These are phyloP conservation scores for Mobula hypostoma DNA, from an alignment of 2,113 vertebrate genomes.

Conservation along the genomic window DNA sequence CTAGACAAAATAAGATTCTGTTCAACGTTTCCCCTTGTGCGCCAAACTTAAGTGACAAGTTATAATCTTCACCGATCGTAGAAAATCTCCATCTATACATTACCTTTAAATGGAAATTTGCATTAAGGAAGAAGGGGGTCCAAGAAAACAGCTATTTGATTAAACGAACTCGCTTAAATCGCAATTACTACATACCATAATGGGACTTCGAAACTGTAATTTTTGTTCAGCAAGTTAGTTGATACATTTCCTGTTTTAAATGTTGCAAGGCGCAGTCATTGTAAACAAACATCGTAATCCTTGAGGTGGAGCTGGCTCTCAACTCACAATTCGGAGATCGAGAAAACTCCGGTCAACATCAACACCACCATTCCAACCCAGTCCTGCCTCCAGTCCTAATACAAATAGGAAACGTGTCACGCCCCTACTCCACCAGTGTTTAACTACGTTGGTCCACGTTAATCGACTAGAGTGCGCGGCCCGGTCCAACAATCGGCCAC, in stretches of 20 bases:
- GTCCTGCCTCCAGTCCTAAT: not conserved
- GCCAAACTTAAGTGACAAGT: not conserved
- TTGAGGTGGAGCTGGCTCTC: not conserved
- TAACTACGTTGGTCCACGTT: not conserved
- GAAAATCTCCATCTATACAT: not conserved
- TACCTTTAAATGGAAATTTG: not conserved
- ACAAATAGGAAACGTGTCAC: not conserved
- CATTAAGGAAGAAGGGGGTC: not conserved
- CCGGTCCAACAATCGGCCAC: not conserved
- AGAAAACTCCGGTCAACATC: not conserved
- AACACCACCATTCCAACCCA: not conserved
- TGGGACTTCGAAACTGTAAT: not conserved
- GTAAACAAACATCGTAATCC: not conserved
- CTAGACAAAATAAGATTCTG: not conserved
- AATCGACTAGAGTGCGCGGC: not conserved
- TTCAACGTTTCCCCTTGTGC: not conserved
- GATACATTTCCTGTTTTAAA: not conserved
- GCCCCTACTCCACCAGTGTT: not conserved
- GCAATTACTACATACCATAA: not conserved
- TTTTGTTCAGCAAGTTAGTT: not conserved
- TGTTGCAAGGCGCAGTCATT: not conserved
- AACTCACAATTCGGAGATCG: not conserved
- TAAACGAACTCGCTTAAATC: not conserved
- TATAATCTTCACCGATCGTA: not conserved
- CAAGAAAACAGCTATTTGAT: not conserved